phyloP scores from a whole-genome alignment of 2,797 vertebrate species.

The Clarias pachynema region DNA sequence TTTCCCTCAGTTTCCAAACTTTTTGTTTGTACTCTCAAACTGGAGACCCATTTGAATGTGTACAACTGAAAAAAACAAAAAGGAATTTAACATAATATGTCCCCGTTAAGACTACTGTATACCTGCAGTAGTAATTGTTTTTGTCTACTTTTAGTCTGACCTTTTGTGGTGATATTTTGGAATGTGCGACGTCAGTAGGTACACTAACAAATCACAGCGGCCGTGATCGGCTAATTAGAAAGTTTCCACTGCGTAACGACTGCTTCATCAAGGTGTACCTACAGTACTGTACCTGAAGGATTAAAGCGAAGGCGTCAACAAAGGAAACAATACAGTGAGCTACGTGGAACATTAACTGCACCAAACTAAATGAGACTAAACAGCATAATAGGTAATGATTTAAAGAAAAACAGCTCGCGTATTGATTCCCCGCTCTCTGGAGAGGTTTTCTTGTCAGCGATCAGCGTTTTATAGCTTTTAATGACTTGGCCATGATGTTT shows the following conservation, averaged over 20 bases:
- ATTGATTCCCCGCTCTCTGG: not conserved
- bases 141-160: not conserved
- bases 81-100: no score
- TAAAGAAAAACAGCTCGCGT: not conserved
- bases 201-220: not conserved
- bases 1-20: no score
- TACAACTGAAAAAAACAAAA: no score
- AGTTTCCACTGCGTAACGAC: not conserved
- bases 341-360: not conserved
- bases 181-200: not conserved
- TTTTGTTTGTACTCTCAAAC: no score
- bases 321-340: not conserved
- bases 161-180: not conserved
- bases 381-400: not conserved
- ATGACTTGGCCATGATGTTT: constrained; percentile 23
- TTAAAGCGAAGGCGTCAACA: not conserved
- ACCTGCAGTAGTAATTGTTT: not conserved
- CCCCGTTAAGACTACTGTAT: not conserved
- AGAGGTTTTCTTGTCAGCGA: not conserved
- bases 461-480: constrained; percentile 27
- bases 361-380: not conserved
- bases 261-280: not conserved
- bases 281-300: not conserved
- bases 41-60: no score
- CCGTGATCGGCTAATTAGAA: not conserved